Percentiles rank a stretch among this genome's conserved stretches.
Evolutionary conservation across 2,888 invertebrate genomes (phyloP).

Genomic region (Epinotia bilunana): DNA sequence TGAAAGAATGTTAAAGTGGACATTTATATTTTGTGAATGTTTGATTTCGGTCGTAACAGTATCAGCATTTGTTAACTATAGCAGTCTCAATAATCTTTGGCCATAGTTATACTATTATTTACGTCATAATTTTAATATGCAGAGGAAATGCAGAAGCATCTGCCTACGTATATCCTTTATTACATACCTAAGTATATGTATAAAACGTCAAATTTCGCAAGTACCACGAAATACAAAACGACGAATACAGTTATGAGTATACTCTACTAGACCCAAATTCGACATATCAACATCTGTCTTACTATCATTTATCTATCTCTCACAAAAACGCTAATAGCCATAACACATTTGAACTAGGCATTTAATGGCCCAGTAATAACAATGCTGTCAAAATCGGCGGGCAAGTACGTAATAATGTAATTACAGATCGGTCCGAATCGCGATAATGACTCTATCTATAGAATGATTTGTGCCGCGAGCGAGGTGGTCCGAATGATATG

Average conservation of each 20-base stretch:
- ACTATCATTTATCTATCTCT: constrained; percentile 7
- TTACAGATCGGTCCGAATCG: constrained; percentile 67
- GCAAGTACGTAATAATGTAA: constrained; percentile 58
- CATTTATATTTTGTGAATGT: no score
- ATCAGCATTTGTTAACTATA: no score
- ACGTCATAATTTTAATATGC: no score
- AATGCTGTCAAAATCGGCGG: constrained; percentile 49
- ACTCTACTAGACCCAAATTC: neutral
- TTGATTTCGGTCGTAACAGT: no score
- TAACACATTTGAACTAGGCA: constrained; percentile 57
- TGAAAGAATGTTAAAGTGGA: no score
- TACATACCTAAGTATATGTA: no score
- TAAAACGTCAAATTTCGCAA: no score
- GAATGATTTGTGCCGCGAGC: constrained; percentile 60
- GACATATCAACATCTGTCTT: constrained; percentile 3
- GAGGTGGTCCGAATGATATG: constrained; percentile 33
- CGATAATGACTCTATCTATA: constrained; percentile 76
- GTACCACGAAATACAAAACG: no score
- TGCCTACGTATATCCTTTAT: no score
- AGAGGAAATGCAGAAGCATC: no score
- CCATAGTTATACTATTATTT: no score
- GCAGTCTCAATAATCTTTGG: no score
- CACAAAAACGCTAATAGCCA: constrained; percentile 52
- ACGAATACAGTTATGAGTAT: neutral
- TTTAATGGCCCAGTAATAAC: constrained; percentile 55